phyloP scores from a whole-genome alignment of 92 coral and sea anemone genomes.

The Plumapathes pennacea region DNA sequence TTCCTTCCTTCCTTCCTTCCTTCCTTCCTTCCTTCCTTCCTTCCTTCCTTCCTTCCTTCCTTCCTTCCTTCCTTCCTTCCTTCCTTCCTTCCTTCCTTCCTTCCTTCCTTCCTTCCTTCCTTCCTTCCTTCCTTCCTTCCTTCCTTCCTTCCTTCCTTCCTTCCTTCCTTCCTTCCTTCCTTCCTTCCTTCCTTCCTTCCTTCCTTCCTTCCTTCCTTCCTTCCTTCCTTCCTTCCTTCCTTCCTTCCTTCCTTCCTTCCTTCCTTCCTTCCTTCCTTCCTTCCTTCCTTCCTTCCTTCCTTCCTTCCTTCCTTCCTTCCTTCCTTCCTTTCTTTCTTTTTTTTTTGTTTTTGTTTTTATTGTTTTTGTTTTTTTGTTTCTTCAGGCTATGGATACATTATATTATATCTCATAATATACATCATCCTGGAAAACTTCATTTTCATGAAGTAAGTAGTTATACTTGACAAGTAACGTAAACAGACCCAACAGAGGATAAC shows the following conservation, averaged over 20 bases:
- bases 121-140: constrained; percentile 18
- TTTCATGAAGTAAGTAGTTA: constrained; percentile 91
- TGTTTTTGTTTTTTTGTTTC: neutral
- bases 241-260: neutral
- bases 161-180: constrained; percentile 21
- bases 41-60: neutral
- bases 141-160: constrained; percentile 22
- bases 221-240: constrained; percentile 2
- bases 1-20: neutral
- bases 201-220: constrained; percentile 1
- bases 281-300: neutral
- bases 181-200: constrained; percentile 14
- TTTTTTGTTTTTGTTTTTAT: neutral
- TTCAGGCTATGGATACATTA: constrained; percentile 83
- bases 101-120: constrained; percentile 22
- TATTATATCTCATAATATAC: constrained; percentile 81
- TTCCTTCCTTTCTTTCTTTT: neutral
- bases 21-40: neutral
- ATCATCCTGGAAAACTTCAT: constrained; percentile 95
- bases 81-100: constrained; percentile 2
- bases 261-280: neutral
- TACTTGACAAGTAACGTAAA: no score
- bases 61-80: constrained; percentile 3
- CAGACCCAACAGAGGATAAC: no score
- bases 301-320: neutral